Evolutionary conservation across 2,888 invertebrate species (phyloP).

Genomic region (Melanophora roralis): DNA sequence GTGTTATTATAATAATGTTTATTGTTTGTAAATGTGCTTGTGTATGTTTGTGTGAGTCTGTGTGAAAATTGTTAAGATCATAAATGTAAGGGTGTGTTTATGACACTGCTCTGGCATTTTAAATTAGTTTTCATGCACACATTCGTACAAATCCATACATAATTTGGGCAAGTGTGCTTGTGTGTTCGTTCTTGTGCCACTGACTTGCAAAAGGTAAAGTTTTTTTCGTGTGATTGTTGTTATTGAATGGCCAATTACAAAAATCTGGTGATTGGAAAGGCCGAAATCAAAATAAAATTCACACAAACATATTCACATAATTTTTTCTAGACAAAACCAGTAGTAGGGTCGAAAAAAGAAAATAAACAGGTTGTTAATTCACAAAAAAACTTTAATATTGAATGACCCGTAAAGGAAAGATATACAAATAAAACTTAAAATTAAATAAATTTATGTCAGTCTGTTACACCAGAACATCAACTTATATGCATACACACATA

Average conservation of each 20-base stretch:
- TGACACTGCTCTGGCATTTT: slow-evolving; percentile 42
- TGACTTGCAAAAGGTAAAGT: slow-evolving; percentile 50
- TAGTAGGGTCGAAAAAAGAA: slow-evolving; percentile 1
- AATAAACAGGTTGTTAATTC: slow-evolving; percentile 26
- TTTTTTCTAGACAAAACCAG: background rate
- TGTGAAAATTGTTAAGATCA: slow-evolving; percentile 59
- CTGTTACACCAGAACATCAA: too few species aligned
- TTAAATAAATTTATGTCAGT: slow-evolving; percentile 36
- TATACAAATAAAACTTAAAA: slow-evolving; percentile 33
- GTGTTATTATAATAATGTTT: background rate
- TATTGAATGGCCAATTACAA: slow-evolving; percentile 64
- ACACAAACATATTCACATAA: slow-evolving; percentile 4
- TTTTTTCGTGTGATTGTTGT: slow-evolving; percentile 55
- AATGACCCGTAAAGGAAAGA: slow-evolving; percentile 16
- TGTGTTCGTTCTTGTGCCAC: background rate
- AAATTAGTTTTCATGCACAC: background rate
- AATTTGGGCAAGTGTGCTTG: background rate
- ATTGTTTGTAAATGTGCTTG: slow-evolving; percentile 32
- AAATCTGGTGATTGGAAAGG: slow-evolving; percentile 63
- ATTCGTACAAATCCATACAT: background rate
- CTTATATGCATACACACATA: background rate
- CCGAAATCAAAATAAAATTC: slow-evolving; percentile 29
- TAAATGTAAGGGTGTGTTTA: slow-evolving; percentile 62
- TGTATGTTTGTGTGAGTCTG: slow-evolving; percentile 50
- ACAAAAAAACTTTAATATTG: slow-evolving; percentile 5